phyloP scores from a whole-genome alignment of 2,797 vertebrate genomes.

The Pristis pectinata region DNA sequence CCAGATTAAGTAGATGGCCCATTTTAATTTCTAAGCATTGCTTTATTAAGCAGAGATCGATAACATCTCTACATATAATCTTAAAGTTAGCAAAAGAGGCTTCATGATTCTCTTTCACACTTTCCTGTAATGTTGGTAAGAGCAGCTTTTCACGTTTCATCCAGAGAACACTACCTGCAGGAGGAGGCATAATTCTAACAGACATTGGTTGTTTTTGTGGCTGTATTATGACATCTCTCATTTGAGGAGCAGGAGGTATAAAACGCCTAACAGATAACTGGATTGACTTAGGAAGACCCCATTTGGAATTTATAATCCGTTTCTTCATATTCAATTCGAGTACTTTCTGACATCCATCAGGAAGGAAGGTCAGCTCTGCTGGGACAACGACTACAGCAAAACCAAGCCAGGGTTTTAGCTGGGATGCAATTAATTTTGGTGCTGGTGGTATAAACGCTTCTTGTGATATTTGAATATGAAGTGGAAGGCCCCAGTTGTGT shows the following conservation, averaged over 20 bases:
- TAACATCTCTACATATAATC: neutral
- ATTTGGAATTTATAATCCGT: conserved; percentile 13
- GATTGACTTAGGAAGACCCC: conserved; percentile 10
- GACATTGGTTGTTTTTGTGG: neutral
- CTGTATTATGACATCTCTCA: neutral
- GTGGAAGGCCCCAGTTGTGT: neutral
- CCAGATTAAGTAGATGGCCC: neutral
- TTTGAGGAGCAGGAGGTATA: neutral
- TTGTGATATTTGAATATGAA: neutral
- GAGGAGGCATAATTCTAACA: neutral
- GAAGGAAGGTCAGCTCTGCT: neutral
- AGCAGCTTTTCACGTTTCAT: neutral
- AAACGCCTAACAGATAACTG: neutral
- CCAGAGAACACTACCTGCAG: neutral
- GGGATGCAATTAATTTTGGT: neutral
- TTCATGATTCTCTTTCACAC: neutral
- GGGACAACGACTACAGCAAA: neutral
- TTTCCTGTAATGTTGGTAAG: neutral
- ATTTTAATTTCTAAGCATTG: conserved; percentile 25
- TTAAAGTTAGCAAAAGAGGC: neutral
- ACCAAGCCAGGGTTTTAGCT: neutral
- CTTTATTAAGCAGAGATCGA: conserved; percentile 13
- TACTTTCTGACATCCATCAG: neutral
- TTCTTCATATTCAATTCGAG: conserved; percentile 5
- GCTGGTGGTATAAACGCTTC: conserved; percentile 25